Evolutionary conservation across 2,113 vertebrate species (phyloP).

Genomic region (Rallus limicola): DNA sequence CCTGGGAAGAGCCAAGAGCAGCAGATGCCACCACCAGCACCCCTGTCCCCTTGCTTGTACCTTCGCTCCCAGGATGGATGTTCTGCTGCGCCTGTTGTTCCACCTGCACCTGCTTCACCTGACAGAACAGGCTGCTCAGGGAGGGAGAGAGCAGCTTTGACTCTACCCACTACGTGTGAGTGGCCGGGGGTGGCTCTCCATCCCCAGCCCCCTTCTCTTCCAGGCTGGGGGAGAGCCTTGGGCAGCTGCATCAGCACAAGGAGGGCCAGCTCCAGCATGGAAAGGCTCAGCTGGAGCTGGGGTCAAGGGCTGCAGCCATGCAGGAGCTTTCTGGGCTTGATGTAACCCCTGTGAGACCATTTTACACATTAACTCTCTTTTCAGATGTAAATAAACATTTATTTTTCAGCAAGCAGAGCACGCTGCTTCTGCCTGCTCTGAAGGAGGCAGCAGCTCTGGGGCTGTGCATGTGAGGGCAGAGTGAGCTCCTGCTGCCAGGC

Average conservation of each 20-base stretch:
- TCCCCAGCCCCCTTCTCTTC: not conserved
- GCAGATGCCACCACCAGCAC: not conserved
- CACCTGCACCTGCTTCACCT: fast-evolving
- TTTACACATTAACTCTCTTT: not conserved
- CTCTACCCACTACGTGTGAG: fast-evolving
- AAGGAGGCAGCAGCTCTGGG: not conserved
- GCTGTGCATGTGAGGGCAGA: not conserved
- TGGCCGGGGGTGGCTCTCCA: not conserved
- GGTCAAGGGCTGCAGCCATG: not conserved
- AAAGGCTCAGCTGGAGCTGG: not conserved
- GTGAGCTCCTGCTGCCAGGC: fast-evolving
- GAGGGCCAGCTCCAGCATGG: not conserved
- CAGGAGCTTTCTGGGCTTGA: fast-evolving
- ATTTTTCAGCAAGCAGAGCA: constrained; percentile 45
- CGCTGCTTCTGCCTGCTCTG: not conserved
- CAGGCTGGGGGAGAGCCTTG: not conserved
- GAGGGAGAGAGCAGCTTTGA: not conserved
- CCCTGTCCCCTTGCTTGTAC: fast-evolving
- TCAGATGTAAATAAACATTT: constrained; percentile 59
- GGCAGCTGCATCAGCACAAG: fast-evolving
- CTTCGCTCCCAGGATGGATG: fast-evolving
- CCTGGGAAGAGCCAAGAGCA: not conserved
- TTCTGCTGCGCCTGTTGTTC: fast-evolving
- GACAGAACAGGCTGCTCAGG: not conserved
- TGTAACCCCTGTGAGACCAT: not conserved